Percentiles rank a stretch among this genome's conserved stretches.
Conservation (phyloP, 2,113 vertebrate genomes). For the Poecilia latipinna region DNA sequence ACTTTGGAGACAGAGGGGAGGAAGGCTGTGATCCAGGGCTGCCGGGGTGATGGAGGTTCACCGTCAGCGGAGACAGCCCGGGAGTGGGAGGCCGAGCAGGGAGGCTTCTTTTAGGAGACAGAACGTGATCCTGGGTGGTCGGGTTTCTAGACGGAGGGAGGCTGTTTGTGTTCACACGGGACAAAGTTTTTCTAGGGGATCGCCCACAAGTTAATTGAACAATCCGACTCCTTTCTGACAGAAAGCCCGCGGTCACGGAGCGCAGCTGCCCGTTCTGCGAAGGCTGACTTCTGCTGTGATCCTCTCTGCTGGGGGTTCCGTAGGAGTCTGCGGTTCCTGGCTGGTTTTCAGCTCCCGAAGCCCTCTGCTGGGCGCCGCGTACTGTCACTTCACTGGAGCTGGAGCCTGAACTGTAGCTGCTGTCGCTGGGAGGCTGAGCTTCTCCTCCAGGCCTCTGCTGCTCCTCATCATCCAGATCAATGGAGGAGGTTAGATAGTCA, state of each 20-base stretch:
- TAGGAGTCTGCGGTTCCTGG: slow-evolving; percentile 10
- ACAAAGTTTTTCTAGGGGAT: slow-evolving; percentile 18
- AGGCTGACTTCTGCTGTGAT: slow-evolving; percentile 29
- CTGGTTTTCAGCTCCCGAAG: slow-evolving; percentile 13
- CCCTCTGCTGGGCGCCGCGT: slow-evolving; percentile 31
- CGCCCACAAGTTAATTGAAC: slow-evolving; percentile 15
- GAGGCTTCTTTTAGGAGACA: slow-evolving; percentile 44
- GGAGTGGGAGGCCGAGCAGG: slow-evolving; percentile 67
- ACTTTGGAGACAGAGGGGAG: slow-evolving; percentile 40
- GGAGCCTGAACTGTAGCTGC: slow-evolving; percentile 63
- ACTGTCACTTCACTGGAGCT: slow-evolving; percentile 56
- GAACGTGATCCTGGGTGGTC: slow-evolving; percentile 1
- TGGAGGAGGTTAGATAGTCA: slow-evolving; percentile 79
- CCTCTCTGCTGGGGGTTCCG: slow-evolving; percentile 32
- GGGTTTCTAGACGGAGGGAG: not conserved
- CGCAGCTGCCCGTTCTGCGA: slow-evolving; percentile 44
- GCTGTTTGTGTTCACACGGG: not conserved
- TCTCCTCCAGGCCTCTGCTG: slow-evolving; percentile 31
- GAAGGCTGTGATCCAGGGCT: slow-evolving; percentile 54
- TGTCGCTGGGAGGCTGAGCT: slow-evolving; percentile 45
- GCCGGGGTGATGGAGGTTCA: slow-evolving; percentile 54
- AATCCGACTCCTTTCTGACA: slow-evolving; percentile 25
- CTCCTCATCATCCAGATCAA: slow-evolving; percentile 76
- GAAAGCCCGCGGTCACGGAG: slow-evolving; percentile 29
- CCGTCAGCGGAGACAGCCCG: slow-evolving; percentile 69